Evolutionary conservation across 2,797 vertebrate species (phyloP).

Genomic region (Adrianichthys oophorus): DNA sequence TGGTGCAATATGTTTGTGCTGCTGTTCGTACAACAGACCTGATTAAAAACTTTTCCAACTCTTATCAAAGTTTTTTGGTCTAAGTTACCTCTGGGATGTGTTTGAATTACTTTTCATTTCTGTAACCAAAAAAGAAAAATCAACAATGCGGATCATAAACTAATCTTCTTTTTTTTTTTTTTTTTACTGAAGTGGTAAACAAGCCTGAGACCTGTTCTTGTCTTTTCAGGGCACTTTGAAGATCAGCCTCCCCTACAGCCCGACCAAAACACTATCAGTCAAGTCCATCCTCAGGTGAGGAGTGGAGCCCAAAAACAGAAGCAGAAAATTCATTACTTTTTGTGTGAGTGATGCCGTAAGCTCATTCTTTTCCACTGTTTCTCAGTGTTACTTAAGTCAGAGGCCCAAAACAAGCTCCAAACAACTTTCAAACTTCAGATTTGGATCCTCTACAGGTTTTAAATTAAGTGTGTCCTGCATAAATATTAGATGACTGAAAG

Average conservation of each 20-base stretch:
- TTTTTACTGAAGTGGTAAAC: background rate
- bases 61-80: slow-evolving; percentile 10
- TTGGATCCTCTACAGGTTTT: no score
- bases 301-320: slow-evolving; percentile 2
- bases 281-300: slow-evolving; percentile 98
- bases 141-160: background rate
- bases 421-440: no score
- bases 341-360: background rate
- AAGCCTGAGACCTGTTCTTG: slow-evolving; percentile 37
- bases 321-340: background rate
- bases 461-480: no score
- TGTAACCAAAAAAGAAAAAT: background rate
- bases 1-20: slow-evolving; percentile 53
- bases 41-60: slow-evolving; percentile 24
- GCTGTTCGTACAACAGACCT: slow-evolving; percentile 19
- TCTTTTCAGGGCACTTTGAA: slow-evolving; percentile 91
- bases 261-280: slow-evolving; percentile 97
- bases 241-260: slow-evolving; percentile 98
- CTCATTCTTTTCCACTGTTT: no score
- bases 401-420: no score
- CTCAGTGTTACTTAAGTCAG: no score
- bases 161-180: background rate
- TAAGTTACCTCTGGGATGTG: slow-evolving; percentile 1
- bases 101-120: background rate
- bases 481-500: no score